phyloP scores from a whole-genome alignment of 2,888 invertebrate species.

The Heliconius hortense region DNA sequence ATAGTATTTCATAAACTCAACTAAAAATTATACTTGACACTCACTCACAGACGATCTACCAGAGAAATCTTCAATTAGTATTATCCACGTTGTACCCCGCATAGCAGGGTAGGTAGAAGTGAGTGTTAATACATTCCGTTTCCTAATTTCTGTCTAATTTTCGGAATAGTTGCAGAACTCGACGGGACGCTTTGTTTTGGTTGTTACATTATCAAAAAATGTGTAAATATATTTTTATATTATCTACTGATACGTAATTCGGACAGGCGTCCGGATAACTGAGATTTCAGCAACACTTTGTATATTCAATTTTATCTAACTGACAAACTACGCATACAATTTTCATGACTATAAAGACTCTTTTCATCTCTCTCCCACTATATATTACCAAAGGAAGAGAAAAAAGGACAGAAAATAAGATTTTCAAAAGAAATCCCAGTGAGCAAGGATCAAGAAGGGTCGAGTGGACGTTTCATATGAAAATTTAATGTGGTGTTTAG shows the following conservation, averaged over 20 bases:
- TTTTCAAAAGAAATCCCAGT: conserved; percentile 60
- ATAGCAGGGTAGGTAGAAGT: too few species aligned
- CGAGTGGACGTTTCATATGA: conserved; percentile 60
- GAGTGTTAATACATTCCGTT: too few species aligned
- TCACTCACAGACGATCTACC: too few species aligned
- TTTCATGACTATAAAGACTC: conserved; percentile 55
- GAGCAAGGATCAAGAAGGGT: conserved; percentile 51
- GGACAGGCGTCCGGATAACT: conserved; percentile 53
- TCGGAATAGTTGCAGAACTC: too few species aligned
- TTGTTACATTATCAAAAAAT: background rate
- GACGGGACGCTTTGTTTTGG: too few species aligned
- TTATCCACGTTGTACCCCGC: too few species aligned
- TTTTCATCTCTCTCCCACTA: conserved; percentile 41
- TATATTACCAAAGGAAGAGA: conserved; percentile 19
- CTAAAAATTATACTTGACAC: too few species aligned
- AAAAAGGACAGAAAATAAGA: conserved; percentile 50
- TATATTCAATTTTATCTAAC: conserved; percentile 77
- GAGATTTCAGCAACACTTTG: conserved; percentile 74
- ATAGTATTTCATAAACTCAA: too few species aligned
- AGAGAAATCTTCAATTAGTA: too few species aligned
- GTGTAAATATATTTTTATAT: background rate
- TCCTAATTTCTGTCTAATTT: too few species aligned
- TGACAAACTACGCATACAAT: conserved; percentile 62
- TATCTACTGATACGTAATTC: conserved; percentile 50
- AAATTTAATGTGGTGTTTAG: conserved; percentile 56